Evolutionary conservation across 2,888 invertebrate species (phyloP), one percentile per base, ranked within the genome.

Genomic region (Chrysodeixis includens): DNA sequence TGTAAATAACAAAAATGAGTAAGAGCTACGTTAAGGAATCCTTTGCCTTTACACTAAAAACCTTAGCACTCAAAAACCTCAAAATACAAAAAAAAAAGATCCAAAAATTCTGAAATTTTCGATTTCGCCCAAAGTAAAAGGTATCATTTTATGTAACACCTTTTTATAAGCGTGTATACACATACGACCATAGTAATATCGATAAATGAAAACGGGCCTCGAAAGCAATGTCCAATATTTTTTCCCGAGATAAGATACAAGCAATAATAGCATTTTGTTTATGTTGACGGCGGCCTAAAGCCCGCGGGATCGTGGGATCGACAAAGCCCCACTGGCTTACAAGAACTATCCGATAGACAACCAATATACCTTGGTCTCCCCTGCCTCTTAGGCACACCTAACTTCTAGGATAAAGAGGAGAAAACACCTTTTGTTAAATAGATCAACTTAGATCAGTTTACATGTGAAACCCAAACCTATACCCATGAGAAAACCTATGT

Each of bases 231-330:
- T 84, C 65, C 67, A 78, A 78, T 91, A 92, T 91, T 91, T 89
- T 90, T 90, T 84, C 85, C 78, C 76, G 71, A 90, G 91, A 93
- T 92, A 92, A 91, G 90, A 92, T 92, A 92, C 89, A 89, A 86
- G 89, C 90, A 90, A 92, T 91, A 90, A 92, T 90, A 88, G 85
- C 85, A 88, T 92, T 92, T 92, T 93, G 93, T 93, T 94, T 93
- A 92, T 91, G 90, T 93, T 90, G 92, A 92, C 90, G 89, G 86
- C 89, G 89, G 90, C 86, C 85, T 83, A 75, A 83, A 83, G 83
- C 91, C 84, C 87, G 78, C 78, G 90, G 88, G 89, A 88, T 73
- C 60, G 67, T 58, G 52, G 72, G 69, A 75, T 81, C 66, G 69
- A 67, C 75, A 69, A 76, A 78, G 64, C 81, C 62, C 66, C 64